Conservation (phyloP, 2,888 invertebrate genomes). For the Lutraria lutraria region DNA sequence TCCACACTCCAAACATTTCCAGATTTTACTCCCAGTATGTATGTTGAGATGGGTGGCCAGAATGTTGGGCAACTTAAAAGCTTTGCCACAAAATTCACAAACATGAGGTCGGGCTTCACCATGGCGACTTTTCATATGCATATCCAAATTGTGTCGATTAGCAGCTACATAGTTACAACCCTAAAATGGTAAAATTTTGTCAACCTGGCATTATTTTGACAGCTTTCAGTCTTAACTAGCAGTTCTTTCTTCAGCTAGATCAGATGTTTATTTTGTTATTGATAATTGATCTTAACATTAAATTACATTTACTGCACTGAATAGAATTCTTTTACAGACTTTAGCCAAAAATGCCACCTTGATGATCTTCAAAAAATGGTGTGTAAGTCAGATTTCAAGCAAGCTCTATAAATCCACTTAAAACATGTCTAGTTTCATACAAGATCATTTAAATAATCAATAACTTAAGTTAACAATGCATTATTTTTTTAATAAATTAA, state of each 20-base stretch:
- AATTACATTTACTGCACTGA: too few relatives aligned
- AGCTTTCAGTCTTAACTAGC: neutral
- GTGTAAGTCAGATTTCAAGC: too few relatives aligned
- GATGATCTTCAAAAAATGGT: too few relatives aligned
- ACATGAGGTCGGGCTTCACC: conserved; percentile 61
- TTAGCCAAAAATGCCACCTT: too few relatives aligned
- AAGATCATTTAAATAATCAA: too few relatives aligned
- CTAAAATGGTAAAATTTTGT: conserved; percentile 48
- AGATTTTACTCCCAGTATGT: conserved; percentile 61
- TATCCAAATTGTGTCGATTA: conserved; percentile 56
- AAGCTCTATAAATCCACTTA: too few relatives aligned
- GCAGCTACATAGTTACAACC: conserved; percentile 65
- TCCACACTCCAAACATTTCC: conserved; percentile 62
- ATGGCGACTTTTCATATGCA: conserved; percentile 68
- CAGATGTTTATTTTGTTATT: too few relatives aligned
- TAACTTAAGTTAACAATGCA: too few relatives aligned
- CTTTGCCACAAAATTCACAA: conserved; percentile 72
- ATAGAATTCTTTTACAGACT: too few relatives aligned
- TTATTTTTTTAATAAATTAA: too few relatives aligned
- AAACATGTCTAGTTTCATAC: too few relatives aligned
- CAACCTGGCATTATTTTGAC: neutral
- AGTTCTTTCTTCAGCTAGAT: neutral
- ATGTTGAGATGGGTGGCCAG: conserved; percentile 67
- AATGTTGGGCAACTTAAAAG: conserved; percentile 64
- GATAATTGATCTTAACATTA: too few relatives aligned